phyloP scores from a whole-genome alignment of 1,140 invertebrate genomes.

The Cardiocondyla obscurior region DNA sequence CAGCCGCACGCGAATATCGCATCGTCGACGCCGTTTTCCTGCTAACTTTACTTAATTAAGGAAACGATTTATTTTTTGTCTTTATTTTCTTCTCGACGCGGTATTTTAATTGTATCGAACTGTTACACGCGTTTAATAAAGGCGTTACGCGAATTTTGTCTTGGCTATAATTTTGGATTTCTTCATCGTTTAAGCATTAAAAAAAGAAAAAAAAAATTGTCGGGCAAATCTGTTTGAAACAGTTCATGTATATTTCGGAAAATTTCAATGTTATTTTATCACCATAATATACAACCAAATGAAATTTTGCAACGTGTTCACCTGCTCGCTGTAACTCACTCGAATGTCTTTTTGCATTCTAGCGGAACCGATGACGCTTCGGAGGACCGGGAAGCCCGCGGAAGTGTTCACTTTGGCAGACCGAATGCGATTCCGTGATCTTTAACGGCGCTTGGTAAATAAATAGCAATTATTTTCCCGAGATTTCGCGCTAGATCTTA shows the following conservation, averaged over 20 bases:
- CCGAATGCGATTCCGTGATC: not conserved
- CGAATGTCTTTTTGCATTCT: not conserved
- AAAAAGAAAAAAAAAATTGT: too few relatives aligned
- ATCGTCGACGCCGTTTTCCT: not conserved
- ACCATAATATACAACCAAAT: not conserved
- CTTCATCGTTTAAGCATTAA: not conserved
- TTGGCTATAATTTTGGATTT: too few relatives aligned
- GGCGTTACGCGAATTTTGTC: too few relatives aligned
- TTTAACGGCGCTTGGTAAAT: not conserved
- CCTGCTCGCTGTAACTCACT: constrained; percentile 36
- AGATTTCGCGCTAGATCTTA: not conserved
- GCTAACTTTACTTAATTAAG: not conserved
- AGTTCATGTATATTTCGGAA: not conserved
- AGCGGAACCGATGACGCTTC: constrained; percentile 25
- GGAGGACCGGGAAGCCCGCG: not conserved
- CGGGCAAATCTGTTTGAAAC: not conserved
- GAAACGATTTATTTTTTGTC: not conserved
- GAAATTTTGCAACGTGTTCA: constrained; percentile 39
- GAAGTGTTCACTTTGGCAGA: constrained; percentile 56
- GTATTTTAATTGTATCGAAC: not conserved
- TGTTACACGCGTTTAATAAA: not conserved
- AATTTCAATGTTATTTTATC: not conserved
- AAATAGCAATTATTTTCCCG: constrained; percentile 31
- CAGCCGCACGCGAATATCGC: constrained; percentile 30
- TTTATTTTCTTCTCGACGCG: not conserved